Evolutionary conservation across 2,113 vertebrate genomes (phyloP), one percentile per base, ranked within the genome.

Genomic region (Sula dactylatra): DNA sequence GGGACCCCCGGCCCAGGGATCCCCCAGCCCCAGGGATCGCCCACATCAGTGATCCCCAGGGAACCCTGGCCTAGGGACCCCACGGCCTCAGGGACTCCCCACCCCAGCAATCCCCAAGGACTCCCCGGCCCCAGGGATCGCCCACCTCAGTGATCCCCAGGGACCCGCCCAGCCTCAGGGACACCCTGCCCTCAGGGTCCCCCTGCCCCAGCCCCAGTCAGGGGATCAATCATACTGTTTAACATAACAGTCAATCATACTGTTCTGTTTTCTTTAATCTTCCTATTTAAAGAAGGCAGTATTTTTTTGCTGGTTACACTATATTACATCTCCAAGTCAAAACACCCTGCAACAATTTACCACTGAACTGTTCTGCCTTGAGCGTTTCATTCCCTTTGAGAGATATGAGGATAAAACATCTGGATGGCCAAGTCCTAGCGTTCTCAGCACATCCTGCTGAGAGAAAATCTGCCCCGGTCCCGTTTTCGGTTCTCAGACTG

Each of bases 351-450:
- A 40, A 2, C 14, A 18, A 11, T 76, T 61, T 34, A n/a, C 14
- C 59, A 8, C 40, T 11, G 31, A 17, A 18, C 38, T 32, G 20
- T 7, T 84, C 21, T 21, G 13, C 62, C n/a, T 34, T 29, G 8
- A 72, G 44, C 13, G 3, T 56, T 64, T 61, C 10, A 15, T 9
- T 54, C 27, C 50, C 16, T 54, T 17, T 8, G 13, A 56, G 61
- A 67, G 38, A 64, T 20, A 0, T 11, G 29, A 32, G 47, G n/a
- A 38, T 36, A 47, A 49, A 78, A 26, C 36, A 44, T 6, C 56
- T 7, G 59, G 29, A n/a, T 3, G 0, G 29, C 59, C 8, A 8
- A 17, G 65, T 32, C 13, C 34, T 7, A 5, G 24, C 8, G 3
- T 8, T 4, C 25, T 3, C 52, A 25, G 34, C 31, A 3, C 0